Conservation (phyloP, 1,140 invertebrate species). For the Drosophila santomea region DNA sequence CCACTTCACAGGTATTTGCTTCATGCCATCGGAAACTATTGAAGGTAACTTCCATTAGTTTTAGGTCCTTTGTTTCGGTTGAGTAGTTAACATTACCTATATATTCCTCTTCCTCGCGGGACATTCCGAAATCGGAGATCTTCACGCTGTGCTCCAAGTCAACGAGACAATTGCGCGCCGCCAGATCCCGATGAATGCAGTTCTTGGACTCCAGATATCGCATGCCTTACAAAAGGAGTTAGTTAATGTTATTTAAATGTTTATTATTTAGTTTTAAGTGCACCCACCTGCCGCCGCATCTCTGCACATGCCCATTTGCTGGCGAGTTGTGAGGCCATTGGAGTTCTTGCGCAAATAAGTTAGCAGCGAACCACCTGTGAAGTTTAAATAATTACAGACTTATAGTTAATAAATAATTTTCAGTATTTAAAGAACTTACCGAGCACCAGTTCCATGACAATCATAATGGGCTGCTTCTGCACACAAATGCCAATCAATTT, state of each 20-base stretch:
- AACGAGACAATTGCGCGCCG: conserved; percentile 94
- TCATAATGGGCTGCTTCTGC: conserved; percentile 99
- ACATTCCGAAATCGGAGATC: conserved; percentile 99
- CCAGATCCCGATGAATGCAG: conserved; percentile 98
- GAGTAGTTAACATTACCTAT: conserved; percentile 85
- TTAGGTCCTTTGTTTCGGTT: background rate
- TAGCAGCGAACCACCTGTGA: conserved; percentile 93
- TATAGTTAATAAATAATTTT: background rate
- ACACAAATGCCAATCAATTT: conserved; percentile 99
- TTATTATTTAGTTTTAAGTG: background rate
- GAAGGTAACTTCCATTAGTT: background rate
- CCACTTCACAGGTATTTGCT: conserved; percentile 99
- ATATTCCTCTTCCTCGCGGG: conserved; percentile 98
- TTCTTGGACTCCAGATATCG: conserved; percentile 97
- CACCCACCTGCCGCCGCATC: conserved; percentile 93
- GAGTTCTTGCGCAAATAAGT: conserved; percentile 94
- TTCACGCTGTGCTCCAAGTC: conserved; percentile 94
- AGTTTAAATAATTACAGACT: background rate
- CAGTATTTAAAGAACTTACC: conserved; percentile 21
- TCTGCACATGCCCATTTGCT: conserved; percentile 95
- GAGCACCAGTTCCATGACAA: conserved; percentile 94
- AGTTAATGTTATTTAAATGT: background rate
- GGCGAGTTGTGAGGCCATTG: conserved; percentile 88
- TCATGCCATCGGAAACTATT: conserved; percentile 96
- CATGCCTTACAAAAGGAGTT: conserved; percentile 87